A percentile compares a stretch with the other conserved stretches of the same genome.
phyloP scores from a whole-genome alignment of 2,113 vertebrate genomes.

The Anoura caudifer region DNA sequence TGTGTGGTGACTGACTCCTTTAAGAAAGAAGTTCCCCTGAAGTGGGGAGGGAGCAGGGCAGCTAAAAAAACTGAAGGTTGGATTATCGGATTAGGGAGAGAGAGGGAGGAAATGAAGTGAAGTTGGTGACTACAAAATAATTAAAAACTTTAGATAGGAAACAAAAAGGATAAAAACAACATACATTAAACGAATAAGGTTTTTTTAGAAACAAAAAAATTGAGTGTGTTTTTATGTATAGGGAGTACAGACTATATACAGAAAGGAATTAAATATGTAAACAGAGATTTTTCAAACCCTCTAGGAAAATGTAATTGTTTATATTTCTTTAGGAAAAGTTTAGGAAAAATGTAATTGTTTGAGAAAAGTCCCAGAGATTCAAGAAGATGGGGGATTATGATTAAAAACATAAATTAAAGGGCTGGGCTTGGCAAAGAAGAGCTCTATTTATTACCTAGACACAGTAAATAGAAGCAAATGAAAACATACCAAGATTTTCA shows the following conservation, averaged over 20 bases:
- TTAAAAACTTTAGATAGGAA: not conserved
- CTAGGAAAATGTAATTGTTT: not conserved
- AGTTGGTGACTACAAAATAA: not conserved
- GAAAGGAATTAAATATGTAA: not conserved
- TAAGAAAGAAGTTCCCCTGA: not conserved
- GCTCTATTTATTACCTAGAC: not conserved
- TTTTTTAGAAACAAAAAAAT: not conserved
- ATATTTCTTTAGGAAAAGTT: conserved; percentile 22
- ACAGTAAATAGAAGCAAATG: conserved; percentile 21
- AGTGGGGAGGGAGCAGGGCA: not conserved
- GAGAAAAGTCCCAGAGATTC: not conserved
- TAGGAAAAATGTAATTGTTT: not conserved
- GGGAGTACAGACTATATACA: not conserved
- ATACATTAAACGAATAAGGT: not conserved
- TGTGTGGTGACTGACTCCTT: not conserved
- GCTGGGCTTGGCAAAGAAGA: not conserved
- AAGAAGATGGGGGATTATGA: not conserved
- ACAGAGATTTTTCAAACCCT: not conserved
- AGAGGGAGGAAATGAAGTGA: not conserved
- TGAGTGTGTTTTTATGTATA: not conserved
- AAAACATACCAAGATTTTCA: not conserved
- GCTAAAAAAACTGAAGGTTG: not conserved
- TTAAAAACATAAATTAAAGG: conserved; percentile 36
- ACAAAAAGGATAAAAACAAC: not conserved
- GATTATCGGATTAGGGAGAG: not conserved